Percentiles rank a stretch among this genome's conserved stretches.
Evolutionary conservation across 1,140 invertebrate species (phyloP).

Genomic region (Macrosteles quadrilineatus): DNA sequence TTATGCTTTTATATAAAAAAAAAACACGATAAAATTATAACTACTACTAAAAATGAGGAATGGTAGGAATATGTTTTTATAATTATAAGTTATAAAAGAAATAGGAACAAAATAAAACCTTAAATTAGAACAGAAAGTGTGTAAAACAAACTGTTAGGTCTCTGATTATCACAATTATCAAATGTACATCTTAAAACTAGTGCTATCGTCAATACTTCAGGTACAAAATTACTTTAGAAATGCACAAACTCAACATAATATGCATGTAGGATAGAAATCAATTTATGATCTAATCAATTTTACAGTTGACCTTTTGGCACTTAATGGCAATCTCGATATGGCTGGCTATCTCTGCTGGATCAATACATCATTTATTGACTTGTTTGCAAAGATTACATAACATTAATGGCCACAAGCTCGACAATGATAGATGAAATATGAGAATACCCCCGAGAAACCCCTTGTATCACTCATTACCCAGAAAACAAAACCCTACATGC

Average conservation of each 20-base stretch:
- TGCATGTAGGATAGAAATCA: neutral
- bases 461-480: neutral
- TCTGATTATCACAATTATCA: neutral
- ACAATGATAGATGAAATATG: neutral
- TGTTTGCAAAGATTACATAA: neutral
- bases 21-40: neutral
- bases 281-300: constrained; percentile 4
- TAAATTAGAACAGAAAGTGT: neutral
- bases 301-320: neutral
- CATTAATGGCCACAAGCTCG: neutral
- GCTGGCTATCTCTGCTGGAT: neutral
- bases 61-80: neutral
- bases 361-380: neutral
- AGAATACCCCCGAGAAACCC: neutral
- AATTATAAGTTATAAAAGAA: neutral
- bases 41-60: neutral
- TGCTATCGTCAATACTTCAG: constrained; percentile 13
- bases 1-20: neutral
- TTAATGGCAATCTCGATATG: neutral
- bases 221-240: constrained; percentile 22
- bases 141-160: neutral
- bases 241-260: neutral
- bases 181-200: constrained; percentile 9
- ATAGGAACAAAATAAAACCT: constrained; percentile 9
- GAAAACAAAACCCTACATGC: neutral